Evolutionary conservation across 2,113 vertebrate species (phyloP).

Genomic region (Platysternon megacephalum): DNA sequence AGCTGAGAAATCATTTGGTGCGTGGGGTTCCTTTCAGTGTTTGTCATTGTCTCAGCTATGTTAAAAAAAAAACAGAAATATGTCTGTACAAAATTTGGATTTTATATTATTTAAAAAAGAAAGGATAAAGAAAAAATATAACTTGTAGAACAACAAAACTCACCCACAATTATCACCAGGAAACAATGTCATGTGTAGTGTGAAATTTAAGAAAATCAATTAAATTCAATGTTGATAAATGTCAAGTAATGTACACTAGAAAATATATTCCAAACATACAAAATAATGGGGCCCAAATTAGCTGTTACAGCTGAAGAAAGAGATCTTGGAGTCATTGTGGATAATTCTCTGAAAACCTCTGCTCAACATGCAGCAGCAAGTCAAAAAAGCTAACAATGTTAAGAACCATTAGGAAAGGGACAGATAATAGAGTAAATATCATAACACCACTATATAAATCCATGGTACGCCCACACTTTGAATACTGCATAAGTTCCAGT

Average conservation of each 20-base stretch:
- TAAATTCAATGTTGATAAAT: background rate
- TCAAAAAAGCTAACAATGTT: background rate
- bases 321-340: background rate
- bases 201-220: accelerated
- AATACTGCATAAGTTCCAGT: background rate
- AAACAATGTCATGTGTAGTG: background rate
- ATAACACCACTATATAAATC: background rate
- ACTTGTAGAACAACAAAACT: background rate
- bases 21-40: slow-evolving; percentile 56
- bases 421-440: background rate
- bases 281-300: background rate
- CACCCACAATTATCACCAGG: accelerated
- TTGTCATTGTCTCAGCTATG: slow-evolving; percentile 68
- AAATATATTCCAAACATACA: background rate
- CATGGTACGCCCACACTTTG: background rate
- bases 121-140: background rate
- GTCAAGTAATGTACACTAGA: background rate
- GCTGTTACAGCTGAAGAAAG: background rate
- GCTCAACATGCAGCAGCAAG: background rate
- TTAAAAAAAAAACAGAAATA: background rate
- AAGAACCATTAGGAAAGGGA: background rate
- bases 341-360: background rate
- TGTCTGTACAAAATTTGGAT: background rate
- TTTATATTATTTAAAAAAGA: accelerated
- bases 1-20: slow-evolving; percentile 82